Base-by-base conservation (phyloP, 2,113 vertebrate genomes). In the Lipotes vexillifer region DNA sequence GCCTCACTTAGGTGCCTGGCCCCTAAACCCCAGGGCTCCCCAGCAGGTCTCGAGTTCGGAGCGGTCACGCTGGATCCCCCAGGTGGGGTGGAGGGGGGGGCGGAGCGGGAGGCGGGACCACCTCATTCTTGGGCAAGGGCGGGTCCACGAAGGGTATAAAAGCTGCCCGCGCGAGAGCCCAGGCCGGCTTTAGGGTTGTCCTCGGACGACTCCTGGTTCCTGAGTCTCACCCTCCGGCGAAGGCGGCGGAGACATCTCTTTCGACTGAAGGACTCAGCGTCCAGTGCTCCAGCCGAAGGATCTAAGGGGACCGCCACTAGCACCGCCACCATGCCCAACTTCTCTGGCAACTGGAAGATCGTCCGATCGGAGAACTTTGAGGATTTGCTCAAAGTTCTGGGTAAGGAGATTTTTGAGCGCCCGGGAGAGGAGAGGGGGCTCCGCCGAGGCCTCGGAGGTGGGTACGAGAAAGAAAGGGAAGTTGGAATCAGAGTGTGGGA, bases 321-420 rank as follows among this genome's bases (percentile, higher is more conserved):
- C n/a, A 15, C 84, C 41, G n/a, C 92, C 93, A 99, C 98, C 98
- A 99, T 99, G 97, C 99, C 99, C 4, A 98, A 99, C 97, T 99
- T 99, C 97, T 98, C 99, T 49, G 99, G 99, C 84, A 99, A 98
- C 94, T 99, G 99, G 99, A 99, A 99, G 93, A 99, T 99, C 99
- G 99, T 98, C 96, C 99, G 98, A 84, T 99, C 99, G 5, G 99
- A 99, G 95, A 99, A 99, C 98, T 99, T 99, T 88, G 99, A 99
- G 96, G 99, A 99, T 75, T 98, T 99, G 71, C 98, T 99, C 81
- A 99, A 99, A 98, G 98, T 98, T 0, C 82, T 99, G 96, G 99
- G 99, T 99, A 98, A 99, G 99, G 97, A 96, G 97, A 49, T 41
- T 66, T 93, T 25, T 0, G n/a, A 46, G 74, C 3, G 0, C 80